Evolutionary conservation across 1,140 invertebrate genomes (phyloP).

Genomic region (Drosophila ambigua): DNA sequence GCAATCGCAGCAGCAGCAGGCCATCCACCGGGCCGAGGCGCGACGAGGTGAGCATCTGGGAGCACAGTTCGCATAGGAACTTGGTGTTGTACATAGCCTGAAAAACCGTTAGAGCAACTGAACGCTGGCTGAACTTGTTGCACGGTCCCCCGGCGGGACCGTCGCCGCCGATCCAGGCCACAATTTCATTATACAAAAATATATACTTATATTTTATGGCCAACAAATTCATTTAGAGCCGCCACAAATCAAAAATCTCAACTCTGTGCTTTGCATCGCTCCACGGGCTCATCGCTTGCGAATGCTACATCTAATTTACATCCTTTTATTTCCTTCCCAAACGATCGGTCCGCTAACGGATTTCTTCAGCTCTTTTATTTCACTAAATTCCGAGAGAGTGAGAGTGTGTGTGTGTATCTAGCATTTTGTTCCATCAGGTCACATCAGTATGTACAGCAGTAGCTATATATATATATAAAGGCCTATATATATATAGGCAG

Average conservation of each 20-base stretch:
- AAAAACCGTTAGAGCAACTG: slow-evolving; percentile 17
- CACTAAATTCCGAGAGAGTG: not conserved
- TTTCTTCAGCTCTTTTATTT: slow-evolving; percentile 8
- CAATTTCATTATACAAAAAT: not conserved
- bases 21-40: slow-evolving; percentile 72
- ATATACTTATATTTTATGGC: not conserved
- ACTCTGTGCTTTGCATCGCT: slow-evolving; percentile 43
- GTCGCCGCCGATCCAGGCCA: not conserved
- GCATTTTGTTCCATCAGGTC: no score
- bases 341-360: no score
- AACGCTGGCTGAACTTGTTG: slow-evolving; percentile 44
- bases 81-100: slow-evolving; percentile 14
- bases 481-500: no score
- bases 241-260: slow-evolving; percentile 10
- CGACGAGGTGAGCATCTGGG: slow-evolving; percentile 60
- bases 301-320: slow-evolving; percentile 38
- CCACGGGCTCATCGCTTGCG: slow-evolving; percentile 62
- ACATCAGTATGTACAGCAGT: no score
- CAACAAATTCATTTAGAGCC: slow-evolving; percentile 47
- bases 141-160: slow-evolving; percentile 18
- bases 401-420: slow-evolving; percentile 7
- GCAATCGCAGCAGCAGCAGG: slow-evolving; percentile 75
- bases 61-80: no score
- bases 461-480: no score
- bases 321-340: no score